phyloP scores from a whole-genome alignment of 2,113 vertebrate genomes.

The Falcunculus frontatus region DNA sequence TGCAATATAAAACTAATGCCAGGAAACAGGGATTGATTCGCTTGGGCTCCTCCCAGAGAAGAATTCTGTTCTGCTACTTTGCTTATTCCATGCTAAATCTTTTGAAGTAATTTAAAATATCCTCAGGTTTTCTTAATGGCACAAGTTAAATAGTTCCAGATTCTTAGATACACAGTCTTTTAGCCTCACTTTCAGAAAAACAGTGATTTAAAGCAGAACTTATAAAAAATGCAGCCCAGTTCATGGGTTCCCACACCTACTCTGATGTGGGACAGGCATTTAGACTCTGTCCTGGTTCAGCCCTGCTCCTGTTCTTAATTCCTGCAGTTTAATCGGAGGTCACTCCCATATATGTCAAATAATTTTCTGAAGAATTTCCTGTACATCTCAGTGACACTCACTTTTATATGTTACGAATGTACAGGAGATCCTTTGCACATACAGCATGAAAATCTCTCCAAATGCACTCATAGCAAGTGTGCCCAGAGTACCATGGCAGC shows the following conservation, averaged over 20 bases:
- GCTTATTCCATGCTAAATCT: background rate
- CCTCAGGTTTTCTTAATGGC: background rate
- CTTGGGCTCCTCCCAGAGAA: background rate
- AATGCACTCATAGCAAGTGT: background rate
- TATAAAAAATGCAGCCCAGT: rapidly evolving
- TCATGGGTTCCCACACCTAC: background rate
- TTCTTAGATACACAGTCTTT: background rate
- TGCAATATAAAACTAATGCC: background rate
- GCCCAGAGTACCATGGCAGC: background rate
- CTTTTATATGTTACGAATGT: background rate
- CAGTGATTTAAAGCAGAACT: background rate
- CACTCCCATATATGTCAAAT: background rate
- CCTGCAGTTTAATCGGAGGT: background rate
- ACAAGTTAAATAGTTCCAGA: background rate
- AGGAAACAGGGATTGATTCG: background rate
- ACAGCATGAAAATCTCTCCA: background rate
- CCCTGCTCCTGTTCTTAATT: background rate
- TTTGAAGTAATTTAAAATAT: background rate
- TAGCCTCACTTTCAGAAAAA: background rate
- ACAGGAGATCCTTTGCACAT: background rate
- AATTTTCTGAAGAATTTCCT: background rate
- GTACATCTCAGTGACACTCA: background rate
- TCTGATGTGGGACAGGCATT: background rate
- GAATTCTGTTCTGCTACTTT: background rate
- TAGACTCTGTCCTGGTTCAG: background rate